Percentiles rank a stretch among this genome's conserved stretches.
Conservation (phyloP, 1,140 invertebrate species). For the Drosophila paulistorum region DNA sequence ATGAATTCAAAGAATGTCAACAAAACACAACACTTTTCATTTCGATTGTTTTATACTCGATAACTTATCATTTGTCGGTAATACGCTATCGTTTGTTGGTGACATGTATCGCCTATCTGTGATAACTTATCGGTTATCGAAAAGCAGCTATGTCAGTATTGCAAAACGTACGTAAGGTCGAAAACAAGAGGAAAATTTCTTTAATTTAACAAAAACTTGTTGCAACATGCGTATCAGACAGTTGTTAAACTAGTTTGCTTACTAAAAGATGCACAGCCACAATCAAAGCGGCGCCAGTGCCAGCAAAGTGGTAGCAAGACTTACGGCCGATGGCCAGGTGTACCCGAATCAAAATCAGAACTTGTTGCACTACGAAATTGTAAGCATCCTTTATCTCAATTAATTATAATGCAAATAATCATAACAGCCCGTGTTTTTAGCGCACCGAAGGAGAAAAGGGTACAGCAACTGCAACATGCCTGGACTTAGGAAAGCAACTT, state of each 20-base stretch:
- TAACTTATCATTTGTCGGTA: too few relatives aligned
- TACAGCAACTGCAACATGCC: slow-evolving; percentile 60
- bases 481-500: slow-evolving; percentile 88
- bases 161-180: slow-evolving; percentile 27
- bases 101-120: too few relatives aligned
- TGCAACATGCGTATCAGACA: slow-evolving; percentile 20
- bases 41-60: neutral
- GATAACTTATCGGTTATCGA: too few relatives aligned
- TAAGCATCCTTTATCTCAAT: slow-evolving; percentile 33
- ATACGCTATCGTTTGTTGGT: too few relatives aligned
- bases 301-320: slow-evolving; percentile 77
- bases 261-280: slow-evolving; percentile 56
- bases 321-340: slow-evolving; percentile 78
- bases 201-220: slow-evolving; percentile 37
- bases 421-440: slow-evolving; percentile 25
- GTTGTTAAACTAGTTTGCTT: slow-evolving; percentile 48
- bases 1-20: slow-evolving; percentile 3
- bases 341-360: slow-evolving; percentile 66
- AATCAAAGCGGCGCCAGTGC: slow-evolving; percentile 44
- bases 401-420: neutral
- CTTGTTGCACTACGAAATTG: slow-evolving; percentile 75
- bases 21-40: neutral
- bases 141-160: slow-evolving; percentile 7
- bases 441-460: slow-evolving; percentile 71
- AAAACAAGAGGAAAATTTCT: slow-evolving; percentile 33